These are phyloP conservation scores for Proisotoma minuta DNA, from an alignment of 2,888 invertebrate species.

Conservation along the genomic window DNA sequence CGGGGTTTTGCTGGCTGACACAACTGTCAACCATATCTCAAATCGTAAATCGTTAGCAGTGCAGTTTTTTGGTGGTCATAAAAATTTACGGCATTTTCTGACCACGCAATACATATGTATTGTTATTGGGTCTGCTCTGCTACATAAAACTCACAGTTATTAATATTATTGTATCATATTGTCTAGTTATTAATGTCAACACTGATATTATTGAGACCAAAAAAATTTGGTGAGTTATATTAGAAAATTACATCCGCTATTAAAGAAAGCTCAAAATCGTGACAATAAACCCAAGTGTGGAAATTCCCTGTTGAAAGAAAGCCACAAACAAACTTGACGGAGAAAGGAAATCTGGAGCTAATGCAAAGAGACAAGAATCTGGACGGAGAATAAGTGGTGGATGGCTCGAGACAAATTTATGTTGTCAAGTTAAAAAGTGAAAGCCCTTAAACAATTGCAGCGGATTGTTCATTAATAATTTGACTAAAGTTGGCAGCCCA, in stretches of 20 bases:
- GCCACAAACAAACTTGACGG: neutral
- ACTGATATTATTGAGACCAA: no score
- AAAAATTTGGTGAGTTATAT: no score
- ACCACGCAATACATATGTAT: no score
- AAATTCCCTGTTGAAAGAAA: no score
- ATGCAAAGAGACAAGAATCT: neutral
- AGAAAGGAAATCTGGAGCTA: neutral
- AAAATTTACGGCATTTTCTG: neutral
- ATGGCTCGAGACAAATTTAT: conserved; percentile 2
- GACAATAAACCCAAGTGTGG: no score
- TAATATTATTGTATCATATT: no score
- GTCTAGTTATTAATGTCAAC: no score
- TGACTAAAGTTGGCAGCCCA: conserved; percentile 32
- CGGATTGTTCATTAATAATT: conserved; percentile 35
- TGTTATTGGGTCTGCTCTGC: no score
- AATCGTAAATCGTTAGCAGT: neutral
- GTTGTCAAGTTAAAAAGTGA: conserved; percentile 13
- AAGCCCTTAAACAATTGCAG: conserved; percentile 13
- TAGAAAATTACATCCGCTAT: no score
- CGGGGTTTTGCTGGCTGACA: neutral
- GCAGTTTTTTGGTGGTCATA: neutral
- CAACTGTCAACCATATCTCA: neutral
- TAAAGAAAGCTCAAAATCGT: no score
- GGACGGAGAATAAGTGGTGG: neutral
- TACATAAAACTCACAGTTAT: no score